phyloP scores from a whole-genome alignment of 2,797 vertebrate genomes.

The Gadopsis bispinosus region DNA sequence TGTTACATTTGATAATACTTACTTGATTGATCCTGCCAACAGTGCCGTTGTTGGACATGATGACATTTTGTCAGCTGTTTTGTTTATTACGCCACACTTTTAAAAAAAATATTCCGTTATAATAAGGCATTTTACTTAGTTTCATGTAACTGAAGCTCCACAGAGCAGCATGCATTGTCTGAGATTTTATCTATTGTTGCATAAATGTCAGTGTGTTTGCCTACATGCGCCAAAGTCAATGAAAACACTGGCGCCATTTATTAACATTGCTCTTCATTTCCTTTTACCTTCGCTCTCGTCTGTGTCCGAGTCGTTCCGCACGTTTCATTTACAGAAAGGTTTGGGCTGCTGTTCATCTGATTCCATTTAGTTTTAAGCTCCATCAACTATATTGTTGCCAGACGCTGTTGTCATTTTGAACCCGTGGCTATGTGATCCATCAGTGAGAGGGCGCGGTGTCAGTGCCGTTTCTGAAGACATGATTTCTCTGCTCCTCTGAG shows the following conservation, averaged over 20 bases:
- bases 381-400: slow-evolving; percentile 23
- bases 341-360: neutral
- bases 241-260: neutral
- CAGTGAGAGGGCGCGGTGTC: slow-evolving; percentile 33
- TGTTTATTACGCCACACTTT: neutral
- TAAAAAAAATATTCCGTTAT: too few species aligned
- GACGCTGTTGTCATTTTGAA: slow-evolving; percentile 52
- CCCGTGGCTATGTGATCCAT: slow-evolving; percentile 61
- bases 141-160: neutral
- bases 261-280: neutral
- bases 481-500: slow-evolving; percentile 64
- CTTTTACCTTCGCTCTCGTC: neutral
- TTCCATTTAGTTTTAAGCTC: slow-evolving; percentile 26
- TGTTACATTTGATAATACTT: neutral
- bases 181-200: neutral
- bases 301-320: neutral
- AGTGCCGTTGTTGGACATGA: neutral
- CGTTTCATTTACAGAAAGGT: slow-evolving; percentile 9
- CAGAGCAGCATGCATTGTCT: neutral
- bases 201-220: neutral
- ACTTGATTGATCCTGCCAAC: neutral
- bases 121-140: neutral
- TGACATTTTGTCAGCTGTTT: too few species aligned
- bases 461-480: slow-evolving; percentile 57
- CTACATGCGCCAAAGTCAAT: neutral